Evolutionary conservation across 2,113 vertebrate species (phyloP).

Genomic region (Panthera uncia): DNA sequence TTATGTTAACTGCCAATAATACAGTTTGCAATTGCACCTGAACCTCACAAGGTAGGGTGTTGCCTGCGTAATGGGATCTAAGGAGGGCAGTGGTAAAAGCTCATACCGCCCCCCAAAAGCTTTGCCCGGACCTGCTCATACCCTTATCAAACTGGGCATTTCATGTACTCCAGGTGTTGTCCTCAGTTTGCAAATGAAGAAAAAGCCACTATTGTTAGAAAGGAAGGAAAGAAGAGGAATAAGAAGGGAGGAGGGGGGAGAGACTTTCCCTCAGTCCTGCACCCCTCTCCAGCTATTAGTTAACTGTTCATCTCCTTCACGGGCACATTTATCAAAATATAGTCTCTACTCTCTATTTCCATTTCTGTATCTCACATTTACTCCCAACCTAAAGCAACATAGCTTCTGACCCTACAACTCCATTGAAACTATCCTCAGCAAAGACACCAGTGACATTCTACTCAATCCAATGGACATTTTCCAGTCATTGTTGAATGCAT

Average conservation of each 20-base stretch:
- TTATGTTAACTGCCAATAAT: not conserved
- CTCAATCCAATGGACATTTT: accelerated
- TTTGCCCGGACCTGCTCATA: not conserved
- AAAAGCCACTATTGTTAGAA: not conserved
- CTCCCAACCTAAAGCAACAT: not conserved
- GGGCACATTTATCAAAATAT: not conserved
- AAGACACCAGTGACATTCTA: not conserved
- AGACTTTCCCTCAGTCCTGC: not conserved
- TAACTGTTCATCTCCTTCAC: not conserved
- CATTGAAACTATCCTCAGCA: not conserved
- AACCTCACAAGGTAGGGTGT: not conserved
- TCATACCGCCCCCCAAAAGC: not conserved
- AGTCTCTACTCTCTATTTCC: not conserved
- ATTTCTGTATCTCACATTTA: not conserved
- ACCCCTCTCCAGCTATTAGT: not conserved
- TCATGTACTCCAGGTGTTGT: not conserved
- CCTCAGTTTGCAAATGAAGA: not conserved
- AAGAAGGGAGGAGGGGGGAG: not conserved
- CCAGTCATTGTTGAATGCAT: not conserved
- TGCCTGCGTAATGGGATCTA: too few species aligned
- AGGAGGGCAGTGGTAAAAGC: not conserved
- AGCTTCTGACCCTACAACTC: not conserved
- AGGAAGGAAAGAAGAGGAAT: not conserved
- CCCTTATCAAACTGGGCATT: not conserved
- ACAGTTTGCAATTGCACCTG: not conserved